Conservation (phyloP, 2,113 vertebrate species). For the Ammodytes marinus region DNA sequence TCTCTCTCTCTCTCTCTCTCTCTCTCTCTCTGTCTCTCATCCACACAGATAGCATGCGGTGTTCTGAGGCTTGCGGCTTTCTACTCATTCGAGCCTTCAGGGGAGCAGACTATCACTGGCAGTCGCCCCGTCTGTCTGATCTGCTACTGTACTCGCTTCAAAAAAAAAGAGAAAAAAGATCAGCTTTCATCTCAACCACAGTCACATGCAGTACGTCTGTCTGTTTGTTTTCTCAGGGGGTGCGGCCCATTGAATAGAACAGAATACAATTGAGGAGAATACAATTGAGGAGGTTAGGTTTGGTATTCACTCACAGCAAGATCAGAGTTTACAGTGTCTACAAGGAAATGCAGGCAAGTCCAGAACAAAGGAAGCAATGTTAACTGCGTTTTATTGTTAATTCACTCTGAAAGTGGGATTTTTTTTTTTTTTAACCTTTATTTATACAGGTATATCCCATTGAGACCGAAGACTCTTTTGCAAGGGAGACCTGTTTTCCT, state of each 20-base stretch:
- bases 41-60: slow-evolving; percentile 58
- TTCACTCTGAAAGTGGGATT: not conserved
- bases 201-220: slow-evolving; percentile 50
- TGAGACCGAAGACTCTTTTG: too few species aligned
- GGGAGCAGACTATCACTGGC: slow-evolving; percentile 62
- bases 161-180: slow-evolving; percentile 17
- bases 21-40: slow-evolving; percentile 46
- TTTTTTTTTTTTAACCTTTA: too few species aligned
- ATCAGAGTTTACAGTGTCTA: not conserved
- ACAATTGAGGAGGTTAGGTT: slow-evolving; percentile 8
- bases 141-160: slow-evolving; percentile 63
- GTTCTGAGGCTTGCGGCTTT: slow-evolving; percentile 63
- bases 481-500: too few species aligned
- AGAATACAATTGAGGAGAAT: slow-evolving; percentile 23
- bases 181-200: slow-evolving; percentile 60
- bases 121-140: slow-evolving; percentile 72
- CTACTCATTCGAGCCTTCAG: slow-evolving; percentile 62
- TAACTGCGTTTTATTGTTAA: not conserved
- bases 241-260: not conserved
- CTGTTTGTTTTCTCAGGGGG: slow-evolving; percentile 47
- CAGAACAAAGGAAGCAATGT: slow-evolving; percentile 19
- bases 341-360: not conserved
- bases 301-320: not conserved
- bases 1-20: slow-evolving; percentile 35
- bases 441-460: too few species aligned